Percentiles rank a stretch among this genome's conserved stretches.
phyloP scores from a whole-genome alignment of 2,797 vertebrate genomes.

The Parauchenoglanis ngamensis region DNA sequence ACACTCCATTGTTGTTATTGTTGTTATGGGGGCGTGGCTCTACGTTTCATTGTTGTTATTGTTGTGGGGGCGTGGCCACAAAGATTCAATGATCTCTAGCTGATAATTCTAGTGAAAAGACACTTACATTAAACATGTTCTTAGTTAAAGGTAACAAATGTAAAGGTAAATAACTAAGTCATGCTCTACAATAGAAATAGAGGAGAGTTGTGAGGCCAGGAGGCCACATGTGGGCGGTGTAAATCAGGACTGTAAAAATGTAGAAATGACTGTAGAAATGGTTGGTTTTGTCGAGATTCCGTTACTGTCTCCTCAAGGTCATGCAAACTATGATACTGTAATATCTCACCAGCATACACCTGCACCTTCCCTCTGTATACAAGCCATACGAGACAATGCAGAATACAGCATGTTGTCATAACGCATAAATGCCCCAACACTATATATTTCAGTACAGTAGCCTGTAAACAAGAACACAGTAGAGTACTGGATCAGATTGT shows the following conservation, averaged over 20 bases:
- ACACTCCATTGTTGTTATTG: background rate
- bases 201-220: background rate
- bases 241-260: no score
- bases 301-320: constrained; percentile 1
- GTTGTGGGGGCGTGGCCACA: background rate
- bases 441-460: background rate
- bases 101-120: background rate
- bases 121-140: background rate
- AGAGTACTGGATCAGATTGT: background rate
- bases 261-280: no score
- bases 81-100: no score
- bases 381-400: background rate
- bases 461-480: background rate
- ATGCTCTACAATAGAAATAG: background rate
- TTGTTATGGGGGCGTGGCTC: background rate
- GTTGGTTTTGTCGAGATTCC: background rate
- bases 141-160: no score
- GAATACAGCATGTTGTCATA: background rate
- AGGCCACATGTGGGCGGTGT: constrained; percentile 22
- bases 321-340: background rate
- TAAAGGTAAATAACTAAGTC: background rate
- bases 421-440: background rate
- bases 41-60: background rate
- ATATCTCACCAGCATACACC: background rate
- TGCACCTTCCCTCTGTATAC: background rate